A percentile compares a stretch with the other conserved stretches of the same genome.
phyloP scores from a whole-genome alignment of 2,113 vertebrate genomes.

The Menidia beryllina region DNA sequence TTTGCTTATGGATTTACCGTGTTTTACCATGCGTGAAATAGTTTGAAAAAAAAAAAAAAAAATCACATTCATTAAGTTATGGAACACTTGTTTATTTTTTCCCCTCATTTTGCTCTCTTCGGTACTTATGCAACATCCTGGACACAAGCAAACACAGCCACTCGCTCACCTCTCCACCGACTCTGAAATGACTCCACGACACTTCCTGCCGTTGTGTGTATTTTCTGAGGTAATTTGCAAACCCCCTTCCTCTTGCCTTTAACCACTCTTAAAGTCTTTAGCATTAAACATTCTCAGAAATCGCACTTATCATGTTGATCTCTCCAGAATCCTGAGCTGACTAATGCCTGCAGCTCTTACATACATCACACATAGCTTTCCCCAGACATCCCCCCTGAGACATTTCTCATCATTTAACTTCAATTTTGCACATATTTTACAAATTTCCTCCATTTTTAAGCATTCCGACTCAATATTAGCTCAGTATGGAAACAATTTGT shows the following conservation, averaged over 20 bases:
- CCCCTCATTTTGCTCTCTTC: constrained; percentile 53
- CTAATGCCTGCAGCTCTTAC: no score
- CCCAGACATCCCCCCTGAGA: neutral
- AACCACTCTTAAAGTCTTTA: constrained; percentile 4
- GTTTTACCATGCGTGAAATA: constrained; percentile 69
- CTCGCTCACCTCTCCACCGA: neutral
- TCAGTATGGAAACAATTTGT: neutral
- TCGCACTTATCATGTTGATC: neutral
- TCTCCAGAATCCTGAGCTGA: neutral
- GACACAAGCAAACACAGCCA: constrained; percentile 3
- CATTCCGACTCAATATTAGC: neutral
- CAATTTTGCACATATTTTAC: fast-evolving
- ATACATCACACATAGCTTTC: neutral
- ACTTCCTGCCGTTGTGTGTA: neutral
- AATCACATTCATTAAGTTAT: constrained; percentile 74
- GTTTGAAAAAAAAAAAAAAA: constrained; percentile 50
- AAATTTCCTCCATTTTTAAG: neutral
- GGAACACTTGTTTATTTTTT: constrained; percentile 65
- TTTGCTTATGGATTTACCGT: constrained; percentile 78
- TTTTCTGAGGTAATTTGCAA: neutral
- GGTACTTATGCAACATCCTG: constrained; percentile 22
- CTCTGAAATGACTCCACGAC: neutral
- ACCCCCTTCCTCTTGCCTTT: neutral
- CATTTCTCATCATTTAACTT: constrained; percentile 6
- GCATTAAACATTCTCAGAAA: constrained; percentile 8